Evolutionary conservation across 2,113 vertebrate genomes (phyloP).

Genomic region (Tapirus terrestris): DNA sequence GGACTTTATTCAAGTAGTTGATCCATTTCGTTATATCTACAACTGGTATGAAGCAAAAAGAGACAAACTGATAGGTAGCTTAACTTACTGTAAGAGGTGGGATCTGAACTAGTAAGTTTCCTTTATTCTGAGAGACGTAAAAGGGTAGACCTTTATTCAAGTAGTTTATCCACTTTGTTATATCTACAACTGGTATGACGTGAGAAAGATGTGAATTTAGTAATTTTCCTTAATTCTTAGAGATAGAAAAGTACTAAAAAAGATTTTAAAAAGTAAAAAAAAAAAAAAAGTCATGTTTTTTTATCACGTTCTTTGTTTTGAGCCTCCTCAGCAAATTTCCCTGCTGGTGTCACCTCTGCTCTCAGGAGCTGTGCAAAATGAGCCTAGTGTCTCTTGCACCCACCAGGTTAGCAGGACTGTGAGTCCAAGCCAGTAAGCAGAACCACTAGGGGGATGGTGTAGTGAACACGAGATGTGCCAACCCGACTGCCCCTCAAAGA

Average conservation of each 20-base stretch:
- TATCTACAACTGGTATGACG: not conserved
- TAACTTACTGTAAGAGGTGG: not conserved
- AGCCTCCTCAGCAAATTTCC: not conserved
- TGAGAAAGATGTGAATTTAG: not conserved
- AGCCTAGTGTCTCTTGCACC: not conserved
- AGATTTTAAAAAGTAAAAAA: not conserved
- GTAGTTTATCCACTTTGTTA: not conserved
- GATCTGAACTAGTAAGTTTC: not conserved
- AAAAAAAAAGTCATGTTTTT: not conserved
- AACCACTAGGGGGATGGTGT: not conserved
- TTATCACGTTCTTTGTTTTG: not conserved
- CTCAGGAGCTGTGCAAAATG: not conserved
- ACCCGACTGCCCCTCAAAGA: not conserved
- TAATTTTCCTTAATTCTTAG: constrained; percentile 2
- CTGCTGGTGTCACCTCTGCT: not conserved
- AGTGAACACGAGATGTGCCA: not conserved
- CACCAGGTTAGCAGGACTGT: not conserved
- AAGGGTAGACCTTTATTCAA: not conserved
- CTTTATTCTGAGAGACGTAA: not conserved
- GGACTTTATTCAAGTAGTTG: not conserved
- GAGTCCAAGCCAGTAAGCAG: not conserved
- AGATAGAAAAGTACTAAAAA: not conserved
- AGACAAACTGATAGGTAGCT: not conserved
- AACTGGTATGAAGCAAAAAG: not conserved
- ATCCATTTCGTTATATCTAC: not conserved